Evolutionary conservation across 2,888 invertebrate genomes (phyloP).

Genomic region (Microplitis deprimator): DNA sequence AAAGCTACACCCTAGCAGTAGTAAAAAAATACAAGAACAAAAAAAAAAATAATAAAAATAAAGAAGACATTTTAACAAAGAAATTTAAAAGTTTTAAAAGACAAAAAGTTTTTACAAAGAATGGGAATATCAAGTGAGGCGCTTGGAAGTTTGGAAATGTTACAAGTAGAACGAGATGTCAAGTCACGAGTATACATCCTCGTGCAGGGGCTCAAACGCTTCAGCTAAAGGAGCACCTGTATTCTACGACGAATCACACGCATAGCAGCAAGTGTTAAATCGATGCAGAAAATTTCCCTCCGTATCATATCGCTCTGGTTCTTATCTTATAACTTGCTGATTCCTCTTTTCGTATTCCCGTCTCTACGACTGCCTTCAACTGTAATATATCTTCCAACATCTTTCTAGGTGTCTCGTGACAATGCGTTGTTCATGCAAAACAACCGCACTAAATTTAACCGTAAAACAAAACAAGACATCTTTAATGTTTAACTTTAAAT

Average conservation of each 20-base stretch:
- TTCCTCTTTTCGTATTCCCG: slow-evolving; percentile 40
- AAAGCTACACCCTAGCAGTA: neutral
- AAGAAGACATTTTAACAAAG: no score
- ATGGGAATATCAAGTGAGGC: no score
- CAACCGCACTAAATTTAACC: slow-evolving; percentile 61
- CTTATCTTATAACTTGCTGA: slow-evolving; percentile 45
- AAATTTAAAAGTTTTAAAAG: neutral
- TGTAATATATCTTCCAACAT: slow-evolving; percentile 60
- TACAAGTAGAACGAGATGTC: neutral
- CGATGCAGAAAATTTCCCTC: slow-evolving; percentile 58
- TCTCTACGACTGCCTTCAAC: slow-evolving; percentile 35
- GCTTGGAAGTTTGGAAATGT: neutral
- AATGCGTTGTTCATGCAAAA: slow-evolving; percentile 64
- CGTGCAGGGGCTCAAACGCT: neutral
- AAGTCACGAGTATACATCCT: neutral
- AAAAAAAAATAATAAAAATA: neutral
- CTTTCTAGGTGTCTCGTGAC: slow-evolving; percentile 61
- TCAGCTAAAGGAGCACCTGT: slow-evolving; percentile 58
- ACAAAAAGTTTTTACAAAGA: neutral
- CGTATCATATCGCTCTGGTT: slow-evolving; percentile 22
- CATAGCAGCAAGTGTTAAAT: slow-evolving; percentile 57
- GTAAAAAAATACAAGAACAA: neutral
- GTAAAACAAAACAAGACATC: slow-evolving; percentile 12
- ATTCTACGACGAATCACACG: slow-evolving; percentile 60
- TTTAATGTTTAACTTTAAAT: neutral